phyloP scores from a whole-genome alignment of 2,888 invertebrate species.

The Acleris laterana region DNA sequence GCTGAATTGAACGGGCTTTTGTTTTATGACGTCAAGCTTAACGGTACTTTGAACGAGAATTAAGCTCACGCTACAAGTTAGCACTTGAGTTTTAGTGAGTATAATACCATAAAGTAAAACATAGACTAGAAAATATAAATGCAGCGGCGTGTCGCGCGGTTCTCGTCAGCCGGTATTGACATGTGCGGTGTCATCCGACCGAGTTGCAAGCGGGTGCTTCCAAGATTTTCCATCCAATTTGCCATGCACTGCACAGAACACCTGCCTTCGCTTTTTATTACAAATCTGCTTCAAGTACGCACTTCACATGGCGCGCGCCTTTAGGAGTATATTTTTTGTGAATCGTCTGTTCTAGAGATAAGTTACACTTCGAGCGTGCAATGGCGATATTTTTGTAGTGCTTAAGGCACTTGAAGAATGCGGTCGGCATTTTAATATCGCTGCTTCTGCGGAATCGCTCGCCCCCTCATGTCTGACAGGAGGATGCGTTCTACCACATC shows the following conservation, averaged over 20 bases:
- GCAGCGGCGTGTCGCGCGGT: slow-evolving; percentile 22
- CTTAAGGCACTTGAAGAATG: slow-evolving; percentile 50
- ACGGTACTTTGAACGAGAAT: slow-evolving; percentile 6
- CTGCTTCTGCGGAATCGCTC: slow-evolving; percentile 52
- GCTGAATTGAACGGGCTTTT: slow-evolving; percentile 8
- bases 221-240: slow-evolving; percentile 69
- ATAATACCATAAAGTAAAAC: too few species aligned
- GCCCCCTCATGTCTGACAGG: slow-evolving; percentile 61
- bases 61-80: background rate
- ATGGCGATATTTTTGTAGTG: slow-evolving; percentile 54
- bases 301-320: slow-evolving; percentile 63
- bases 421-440: slow-evolving; percentile 58
- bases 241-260: slow-evolving; percentile 52
- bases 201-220: slow-evolving; percentile 47
- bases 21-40: slow-evolving; percentile 4
- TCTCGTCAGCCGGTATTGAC: slow-evolving; percentile 59
- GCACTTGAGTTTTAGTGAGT: slow-evolving; percentile 1
- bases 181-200: slow-evolving; percentile 63
- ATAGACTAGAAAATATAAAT: slow-evolving; percentile 5
- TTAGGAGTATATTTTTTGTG: slow-evolving; percentile 50
- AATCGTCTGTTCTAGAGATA: slow-evolving; percentile 66
- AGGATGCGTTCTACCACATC: slow-evolving; percentile 62
- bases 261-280: slow-evolving; percentile 62
- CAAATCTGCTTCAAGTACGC: slow-evolving; percentile 60
- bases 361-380: slow-evolving; percentile 55